phyloP scores from a whole-genome alignment of 1,140 invertebrate species.

The Steinernema khuongi region DNA sequence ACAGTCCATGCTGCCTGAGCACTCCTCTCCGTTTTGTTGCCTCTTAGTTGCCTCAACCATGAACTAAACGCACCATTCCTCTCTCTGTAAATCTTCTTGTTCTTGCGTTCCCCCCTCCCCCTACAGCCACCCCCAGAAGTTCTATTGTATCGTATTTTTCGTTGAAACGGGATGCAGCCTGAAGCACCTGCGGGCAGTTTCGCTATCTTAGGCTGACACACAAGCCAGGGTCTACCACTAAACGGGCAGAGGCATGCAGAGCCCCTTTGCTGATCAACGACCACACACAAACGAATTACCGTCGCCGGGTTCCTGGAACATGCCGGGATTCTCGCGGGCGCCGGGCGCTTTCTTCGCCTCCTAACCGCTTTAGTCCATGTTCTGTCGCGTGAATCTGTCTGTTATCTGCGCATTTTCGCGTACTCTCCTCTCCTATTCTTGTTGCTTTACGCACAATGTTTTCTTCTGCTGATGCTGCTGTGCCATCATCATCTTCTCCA shows the following conservation, averaged over 20 bases:
- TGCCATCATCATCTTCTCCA: neutral
- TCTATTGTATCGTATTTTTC: neutral
- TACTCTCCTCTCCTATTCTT: neutral
- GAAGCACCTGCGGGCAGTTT: neutral
- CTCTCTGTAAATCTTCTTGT: neutral
- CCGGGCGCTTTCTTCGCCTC: neutral
- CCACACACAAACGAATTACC: neutral
- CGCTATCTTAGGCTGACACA: neutral
- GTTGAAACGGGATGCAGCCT: constrained; percentile 2
- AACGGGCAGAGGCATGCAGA: neutral
- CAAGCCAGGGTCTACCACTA: neutral
- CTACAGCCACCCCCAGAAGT: too few species aligned
- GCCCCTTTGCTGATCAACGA: constrained; percentile 16
- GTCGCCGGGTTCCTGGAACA: neutral
- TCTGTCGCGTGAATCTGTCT: neutral
- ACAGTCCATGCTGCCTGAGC: too few species aligned
- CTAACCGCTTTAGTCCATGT: neutral
- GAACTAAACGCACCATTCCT: neutral
- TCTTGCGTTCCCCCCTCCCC: neutral
- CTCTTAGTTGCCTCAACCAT: too few species aligned
- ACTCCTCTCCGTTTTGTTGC: too few species aligned
- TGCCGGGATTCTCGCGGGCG: neutral
- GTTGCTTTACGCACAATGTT: neutral
- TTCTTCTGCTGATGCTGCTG: neutral
- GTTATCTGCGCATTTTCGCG: neutral